Evolutionary conservation across 2,888 invertebrate genomes (phyloP).

Genomic region (Calameuta filiformis): DNA sequence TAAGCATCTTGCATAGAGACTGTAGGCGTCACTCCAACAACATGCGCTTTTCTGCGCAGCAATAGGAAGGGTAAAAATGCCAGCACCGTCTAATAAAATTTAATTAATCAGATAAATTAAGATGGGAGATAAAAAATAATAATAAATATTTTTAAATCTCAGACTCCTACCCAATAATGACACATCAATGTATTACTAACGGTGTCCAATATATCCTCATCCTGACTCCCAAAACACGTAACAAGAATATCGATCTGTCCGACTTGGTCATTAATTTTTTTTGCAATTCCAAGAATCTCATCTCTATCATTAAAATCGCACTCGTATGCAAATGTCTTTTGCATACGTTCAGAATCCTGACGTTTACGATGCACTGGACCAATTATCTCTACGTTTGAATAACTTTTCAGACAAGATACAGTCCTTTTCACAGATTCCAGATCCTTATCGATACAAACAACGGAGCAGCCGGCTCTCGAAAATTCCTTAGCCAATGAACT

Average conservation of each 20-base stretch:
- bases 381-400: conserved; percentile 34
- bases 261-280: conserved; percentile 48
- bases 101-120: conserved; percentile 6
- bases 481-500: conserved; percentile 53
- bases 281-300: conserved; percentile 46
- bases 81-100: conserved; percentile 49
- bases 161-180: conserved; percentile 56
- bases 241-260: conserved; percentile 56
- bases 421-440: conserved; percentile 34
- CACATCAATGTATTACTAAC: conserved; percentile 55
- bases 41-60: conserved; percentile 42
- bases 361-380: conserved; percentile 34
- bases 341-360: conserved; percentile 14
- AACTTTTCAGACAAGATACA: conserved; percentile 31
- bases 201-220: conserved; percentile 50
- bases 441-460: conserved; percentile 53
- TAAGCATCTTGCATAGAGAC: conserved; percentile 49
- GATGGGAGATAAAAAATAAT: background rate
- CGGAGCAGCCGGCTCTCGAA: conserved; percentile 49
- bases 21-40: conserved; percentile 58
- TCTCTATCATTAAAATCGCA: conserved; percentile 50
- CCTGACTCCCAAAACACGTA: conserved; percentile 47
- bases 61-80: conserved; percentile 58
- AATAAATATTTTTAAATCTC: conserved; percentile 1
- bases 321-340: conserved; percentile 39